phyloP scores from a whole-genome alignment of 2,113 vertebrate species.

The Catharus fuscescens region DNA sequence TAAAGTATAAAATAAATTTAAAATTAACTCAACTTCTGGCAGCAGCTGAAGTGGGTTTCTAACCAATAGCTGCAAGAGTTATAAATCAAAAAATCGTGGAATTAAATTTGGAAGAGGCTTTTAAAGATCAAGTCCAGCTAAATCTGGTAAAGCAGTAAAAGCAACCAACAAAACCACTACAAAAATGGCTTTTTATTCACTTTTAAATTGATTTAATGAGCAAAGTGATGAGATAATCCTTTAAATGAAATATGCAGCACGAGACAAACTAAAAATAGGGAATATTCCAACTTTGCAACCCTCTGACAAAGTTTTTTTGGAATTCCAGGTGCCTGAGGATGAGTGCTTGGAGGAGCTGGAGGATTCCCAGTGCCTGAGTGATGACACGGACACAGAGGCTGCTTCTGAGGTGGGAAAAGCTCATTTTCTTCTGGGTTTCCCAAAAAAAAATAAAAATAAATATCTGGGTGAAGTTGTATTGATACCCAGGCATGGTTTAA shows the following conservation, averaged over 20 bases:
- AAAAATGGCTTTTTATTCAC: neutral
- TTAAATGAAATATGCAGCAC: neutral
- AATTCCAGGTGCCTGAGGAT: conserved; percentile 79
- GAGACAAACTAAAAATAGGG: rapidly evolving
- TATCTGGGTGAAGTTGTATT: neutral
- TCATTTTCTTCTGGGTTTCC: neutral
- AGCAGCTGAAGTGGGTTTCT: neutral
- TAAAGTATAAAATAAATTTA: neutral
- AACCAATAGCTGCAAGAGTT: neutral
- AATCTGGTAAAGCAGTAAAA: neutral
- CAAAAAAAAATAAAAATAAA: neutral
- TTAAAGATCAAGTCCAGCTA: neutral
- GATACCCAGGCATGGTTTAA: neutral
- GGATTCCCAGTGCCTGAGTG: conserved; percentile 88
- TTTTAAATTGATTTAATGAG: neutral
- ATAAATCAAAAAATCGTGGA: neutral
- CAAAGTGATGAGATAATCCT: rapidly evolving
- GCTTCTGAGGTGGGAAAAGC: conserved; percentile 81
- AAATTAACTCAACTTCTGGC: neutral
- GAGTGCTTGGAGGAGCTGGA: conserved; percentile 78
- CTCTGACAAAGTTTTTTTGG: neutral
- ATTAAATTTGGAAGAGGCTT: neutral
- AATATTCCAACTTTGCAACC: neutral
- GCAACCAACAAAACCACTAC: no score
- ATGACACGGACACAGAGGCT: conserved; percentile 90